Evolutionary conservation across 1,140 invertebrate genomes (phyloP).

Genomic region (Lordiphosa collinella): DNA sequence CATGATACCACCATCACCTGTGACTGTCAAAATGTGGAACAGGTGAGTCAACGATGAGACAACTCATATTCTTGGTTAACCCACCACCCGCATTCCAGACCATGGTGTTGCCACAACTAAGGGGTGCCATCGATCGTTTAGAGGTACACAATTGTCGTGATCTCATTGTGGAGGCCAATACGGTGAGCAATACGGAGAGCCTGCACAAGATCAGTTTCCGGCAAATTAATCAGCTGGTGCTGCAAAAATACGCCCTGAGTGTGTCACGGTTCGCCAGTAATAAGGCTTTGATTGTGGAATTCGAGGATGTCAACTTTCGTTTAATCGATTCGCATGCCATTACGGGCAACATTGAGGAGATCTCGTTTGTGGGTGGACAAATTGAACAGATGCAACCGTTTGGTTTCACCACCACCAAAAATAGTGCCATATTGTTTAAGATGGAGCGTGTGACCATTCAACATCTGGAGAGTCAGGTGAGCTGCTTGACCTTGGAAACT

Average conservation of each 20-base stretch:
- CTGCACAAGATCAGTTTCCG: slow-evolving; percentile 80
- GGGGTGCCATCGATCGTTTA: slow-evolving; percentile 54
- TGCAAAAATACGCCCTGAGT: slow-evolving; percentile 71
- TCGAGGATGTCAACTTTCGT: slow-evolving; percentile 80
- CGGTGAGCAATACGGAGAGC: slow-evolving; percentile 79
- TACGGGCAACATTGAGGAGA: slow-evolving; percentile 85
- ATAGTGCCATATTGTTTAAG: slow-evolving; percentile 69
- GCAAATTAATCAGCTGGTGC: slow-evolving; percentile 80
- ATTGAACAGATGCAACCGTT: slow-evolving; percentile 85
- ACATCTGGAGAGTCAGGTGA: slow-evolving; percentile 83
- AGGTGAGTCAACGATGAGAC: slow-evolving; percentile 47
- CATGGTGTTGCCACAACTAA: slow-evolving; percentile 51
- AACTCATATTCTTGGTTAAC: neutral
- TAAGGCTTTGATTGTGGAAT: slow-evolving; percentile 68
- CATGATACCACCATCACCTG: slow-evolving; percentile 73
- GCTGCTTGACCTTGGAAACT: no score
- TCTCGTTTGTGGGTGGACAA: slow-evolving; percentile 83
- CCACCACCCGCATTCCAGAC: slow-evolving; percentile 19
- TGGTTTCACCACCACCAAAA: slow-evolving; percentile 84
- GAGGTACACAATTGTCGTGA: slow-evolving; percentile 66
- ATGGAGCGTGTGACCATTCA: slow-evolving; percentile 79
- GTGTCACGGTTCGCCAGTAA: slow-evolving; percentile 64
- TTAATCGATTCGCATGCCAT: slow-evolving; percentile 85
- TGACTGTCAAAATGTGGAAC: slow-evolving; percentile 59
- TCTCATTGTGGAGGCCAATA: slow-evolving; percentile 50